These are phyloP conservation scores for Sthenelais limicola DNA, from an alignment of 2,888 invertebrate species.

Conservation along the genomic window DNA sequence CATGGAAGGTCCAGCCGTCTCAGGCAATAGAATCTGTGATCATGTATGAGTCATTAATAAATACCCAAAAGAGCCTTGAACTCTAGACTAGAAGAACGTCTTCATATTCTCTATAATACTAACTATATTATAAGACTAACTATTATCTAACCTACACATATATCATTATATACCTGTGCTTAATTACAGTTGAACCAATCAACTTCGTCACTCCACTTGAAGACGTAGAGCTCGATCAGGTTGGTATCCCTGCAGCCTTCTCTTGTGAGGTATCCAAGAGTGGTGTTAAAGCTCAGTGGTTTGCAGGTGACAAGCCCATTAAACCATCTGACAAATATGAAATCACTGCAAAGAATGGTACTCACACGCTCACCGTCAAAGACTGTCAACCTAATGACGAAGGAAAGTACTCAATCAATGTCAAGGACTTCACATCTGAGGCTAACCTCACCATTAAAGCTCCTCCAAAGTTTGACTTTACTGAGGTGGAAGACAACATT, in stretches of 20 bases:
- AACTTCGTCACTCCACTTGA: slow-evolving; percentile 65
- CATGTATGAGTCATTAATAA: too few relatives aligned
- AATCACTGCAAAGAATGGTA: slow-evolving; percentile 39
- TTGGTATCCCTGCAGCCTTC: slow-evolving; percentile 72
- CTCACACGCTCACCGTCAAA: slow-evolving; percentile 48
- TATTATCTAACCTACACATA: too few relatives aligned
- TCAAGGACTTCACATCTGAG: slow-evolving; percentile 42
- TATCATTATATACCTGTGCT: too few relatives aligned
- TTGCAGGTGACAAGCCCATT: slow-evolving; percentile 69
- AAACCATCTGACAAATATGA: slow-evolving; percentile 48
- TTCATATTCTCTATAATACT: too few relatives aligned
- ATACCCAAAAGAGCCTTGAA: too few relatives aligned
- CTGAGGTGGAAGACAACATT: slow-evolving; percentile 50
- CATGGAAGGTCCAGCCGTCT: too few relatives aligned
- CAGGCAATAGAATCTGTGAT: too few relatives aligned
- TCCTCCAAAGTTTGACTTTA: slow-evolving; percentile 50
- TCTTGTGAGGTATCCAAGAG: slow-evolving; percentile 87
- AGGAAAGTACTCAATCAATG: slow-evolving; percentile 49
- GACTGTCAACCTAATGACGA: slow-evolving; percentile 51
- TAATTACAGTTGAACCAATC: slow-evolving; percentile 63
- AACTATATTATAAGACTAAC: too few relatives aligned
- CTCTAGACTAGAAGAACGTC: too few relatives aligned
- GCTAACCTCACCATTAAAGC: slow-evolving; percentile 51
- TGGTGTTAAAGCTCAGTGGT: slow-evolving; percentile 85
- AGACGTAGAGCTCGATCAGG: slow-evolving; percentile 63